These are phyloP conservation scores for Drosophila equinoxialis DNA, from an alignment of 1,140 invertebrate species.

Conservation along the genomic window DNA sequence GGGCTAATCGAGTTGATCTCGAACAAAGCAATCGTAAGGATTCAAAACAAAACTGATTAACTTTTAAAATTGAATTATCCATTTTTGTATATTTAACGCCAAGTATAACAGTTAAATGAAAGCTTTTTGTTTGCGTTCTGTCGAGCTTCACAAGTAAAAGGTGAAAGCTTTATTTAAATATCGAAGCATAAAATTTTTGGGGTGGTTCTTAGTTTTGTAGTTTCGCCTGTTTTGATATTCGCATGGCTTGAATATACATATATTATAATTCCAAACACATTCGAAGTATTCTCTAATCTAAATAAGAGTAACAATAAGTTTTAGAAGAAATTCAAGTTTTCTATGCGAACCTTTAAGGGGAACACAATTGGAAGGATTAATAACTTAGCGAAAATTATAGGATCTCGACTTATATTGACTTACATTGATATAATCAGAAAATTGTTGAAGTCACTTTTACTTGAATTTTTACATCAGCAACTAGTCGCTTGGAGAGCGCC, in stretches of 20 bases:
- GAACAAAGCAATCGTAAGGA: not conserved
- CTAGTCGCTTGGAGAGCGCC: too few relatives aligned
- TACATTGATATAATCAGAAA: too few relatives aligned
- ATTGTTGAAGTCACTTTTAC: too few relatives aligned
- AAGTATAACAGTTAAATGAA: constrained; percentile 1
- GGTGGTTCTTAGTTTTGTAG: not conserved
- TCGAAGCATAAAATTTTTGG: not conserved
- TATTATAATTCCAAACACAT: too few relatives aligned
- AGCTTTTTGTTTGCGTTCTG: not conserved
- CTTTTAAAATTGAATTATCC: not conserved
- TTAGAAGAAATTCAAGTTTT: not conserved
- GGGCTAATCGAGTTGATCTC: constrained; percentile 39
- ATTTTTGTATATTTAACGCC: not conserved
- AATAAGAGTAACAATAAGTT: too few relatives aligned
- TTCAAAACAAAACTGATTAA: constrained; percentile 2
- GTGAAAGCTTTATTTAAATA: not conserved
- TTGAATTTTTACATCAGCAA: too few relatives aligned
- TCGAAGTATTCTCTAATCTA: too few relatives aligned
- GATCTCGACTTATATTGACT: too few relatives aligned
- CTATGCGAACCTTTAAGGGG: not conserved
- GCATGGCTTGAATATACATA: too few relatives aligned
- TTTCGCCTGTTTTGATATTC: too few relatives aligned
- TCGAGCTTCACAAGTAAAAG: not conserved
- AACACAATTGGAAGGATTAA: too few relatives aligned
- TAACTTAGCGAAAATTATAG: too few relatives aligned